Conservation (phyloP, 2,113 vertebrate genomes). For the Hemichromis elongatus region DNA sequence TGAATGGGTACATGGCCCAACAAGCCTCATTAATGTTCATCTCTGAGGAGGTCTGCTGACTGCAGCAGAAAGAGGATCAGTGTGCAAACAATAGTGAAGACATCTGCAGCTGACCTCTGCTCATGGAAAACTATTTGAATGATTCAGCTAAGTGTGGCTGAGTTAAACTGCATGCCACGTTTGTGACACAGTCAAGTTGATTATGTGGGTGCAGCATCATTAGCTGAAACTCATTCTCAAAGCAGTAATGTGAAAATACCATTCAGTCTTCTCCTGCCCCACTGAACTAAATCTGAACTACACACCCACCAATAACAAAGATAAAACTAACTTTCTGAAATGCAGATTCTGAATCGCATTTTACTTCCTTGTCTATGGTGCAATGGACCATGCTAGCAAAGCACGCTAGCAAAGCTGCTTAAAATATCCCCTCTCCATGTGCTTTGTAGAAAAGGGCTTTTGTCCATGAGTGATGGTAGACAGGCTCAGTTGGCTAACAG, state of each 20-base stretch:
- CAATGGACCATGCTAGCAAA: background rate
- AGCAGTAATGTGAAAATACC: background rate
- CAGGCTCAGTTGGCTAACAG: background rate
- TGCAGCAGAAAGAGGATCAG: constrained; percentile 23
- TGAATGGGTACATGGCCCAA: constrained; percentile 5
- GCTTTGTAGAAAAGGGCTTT: background rate
- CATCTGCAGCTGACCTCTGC: constrained; percentile 31
- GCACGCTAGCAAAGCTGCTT: background rate
- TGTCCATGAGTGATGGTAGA: background rate
- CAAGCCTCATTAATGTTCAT: constrained; percentile 12
- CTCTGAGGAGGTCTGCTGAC: constrained; percentile 55
- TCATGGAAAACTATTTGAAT: constrained; percentile 1
- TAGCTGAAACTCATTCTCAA: background rate
- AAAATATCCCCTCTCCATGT: background rate
- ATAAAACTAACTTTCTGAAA: background rate
- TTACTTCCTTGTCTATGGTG: background rate
- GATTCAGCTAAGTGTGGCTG: constrained; percentile 5
- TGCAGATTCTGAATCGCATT: background rate
- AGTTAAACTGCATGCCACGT: background rate
- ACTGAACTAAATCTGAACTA: background rate
- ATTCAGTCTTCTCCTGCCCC: background rate
- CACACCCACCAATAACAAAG: background rate
- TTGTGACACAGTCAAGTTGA: background rate
- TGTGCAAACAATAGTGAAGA: constrained; percentile 38
- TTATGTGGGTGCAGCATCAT: background rate